Conservation (phyloP, 1,140 invertebrate genomes). For the Heliconius hewitsoni region DNA sequence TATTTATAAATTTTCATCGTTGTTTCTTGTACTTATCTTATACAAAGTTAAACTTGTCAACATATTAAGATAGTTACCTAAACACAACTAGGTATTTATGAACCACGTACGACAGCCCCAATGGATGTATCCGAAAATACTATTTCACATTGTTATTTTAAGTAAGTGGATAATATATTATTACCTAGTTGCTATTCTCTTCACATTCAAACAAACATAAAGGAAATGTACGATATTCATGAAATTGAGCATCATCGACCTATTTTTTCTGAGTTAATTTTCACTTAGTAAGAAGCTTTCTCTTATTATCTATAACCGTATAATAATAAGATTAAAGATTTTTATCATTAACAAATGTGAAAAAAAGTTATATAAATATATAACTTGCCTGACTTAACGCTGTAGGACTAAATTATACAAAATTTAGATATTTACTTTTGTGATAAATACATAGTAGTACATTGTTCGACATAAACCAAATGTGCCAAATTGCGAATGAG, state of each 20-base stretch:
- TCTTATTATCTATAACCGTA: slow-evolving; percentile 1
- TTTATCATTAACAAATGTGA: too few relatives aligned
- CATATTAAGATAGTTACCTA: background rate
- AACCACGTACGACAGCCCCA: slow-evolving; percentile 5
- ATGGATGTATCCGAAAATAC: slow-evolving; percentile 28
- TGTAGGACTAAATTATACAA: too few relatives aligned
- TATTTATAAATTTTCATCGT: background rate
- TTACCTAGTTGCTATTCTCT: slow-evolving; percentile 38
- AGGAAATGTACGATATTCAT: slow-evolving; percentile 39
- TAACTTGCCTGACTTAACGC: too few relatives aligned
- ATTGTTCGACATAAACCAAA: background rate
- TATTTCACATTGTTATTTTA: slow-evolving; percentile 34
- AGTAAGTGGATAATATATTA: slow-evolving; percentile 40
- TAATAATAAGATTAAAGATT: background rate
- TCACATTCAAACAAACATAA: slow-evolving; percentile 31
- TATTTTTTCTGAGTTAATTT: slow-evolving; percentile 34
- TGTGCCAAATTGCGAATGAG: slow-evolving; percentile 56
- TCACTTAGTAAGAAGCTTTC: slow-evolving; percentile 13
- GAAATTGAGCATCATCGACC: slow-evolving; percentile 34
- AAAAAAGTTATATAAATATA: too few relatives aligned
- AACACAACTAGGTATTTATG: background rate
- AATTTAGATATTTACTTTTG: background rate
- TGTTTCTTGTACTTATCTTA: background rate
- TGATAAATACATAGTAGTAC: background rate
- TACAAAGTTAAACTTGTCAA: background rate